These are phyloP conservation scores for Parauchenoglanis punctatus DNA, from an alignment of 2,797 vertebrate species.

Conservation along the genomic window DNA sequence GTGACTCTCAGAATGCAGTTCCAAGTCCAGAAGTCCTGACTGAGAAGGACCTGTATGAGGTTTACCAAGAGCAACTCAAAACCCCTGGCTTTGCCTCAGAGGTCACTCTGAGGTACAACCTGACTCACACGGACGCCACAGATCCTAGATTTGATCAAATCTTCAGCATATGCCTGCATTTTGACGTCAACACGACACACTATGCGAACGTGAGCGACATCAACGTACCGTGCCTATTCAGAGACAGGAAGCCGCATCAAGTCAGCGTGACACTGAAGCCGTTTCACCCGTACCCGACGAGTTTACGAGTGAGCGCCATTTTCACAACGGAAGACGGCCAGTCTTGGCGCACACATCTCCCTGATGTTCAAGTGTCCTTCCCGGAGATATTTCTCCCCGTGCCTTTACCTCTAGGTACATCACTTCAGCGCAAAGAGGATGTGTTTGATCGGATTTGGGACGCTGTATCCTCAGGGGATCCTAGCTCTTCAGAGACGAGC, in stretches of 20 bases:
- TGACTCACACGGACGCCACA: slow-evolving; percentile 53
- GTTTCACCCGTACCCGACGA: slow-evolving; percentile 72
- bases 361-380: slow-evolving; percentile 75
- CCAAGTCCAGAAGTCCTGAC: background rate
- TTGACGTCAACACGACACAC: slow-evolving; percentile 69
- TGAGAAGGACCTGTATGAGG: slow-evolving; percentile 40
- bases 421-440: background rate
- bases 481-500: slow-evolving; percentile 63
- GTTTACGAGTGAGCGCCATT: slow-evolving; percentile 72
- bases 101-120: slow-evolving; percentile 68
- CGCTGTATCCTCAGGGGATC: slow-evolving; percentile 60
- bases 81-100: slow-evolving; percentile 64
- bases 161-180: slow-evolving; percentile 81
- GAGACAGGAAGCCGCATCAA: slow-evolving; percentile 59
- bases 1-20: background rate
- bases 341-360: slow-evolving; percentile 74
- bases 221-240: slow-evolving; percentile 77
- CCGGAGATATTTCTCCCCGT: slow-evolving; percentile 78
- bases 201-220: slow-evolving; percentile 75
- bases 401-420: slow-evolving; percentile 60
- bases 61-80: slow-evolving; percentile 70
- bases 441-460: slow-evolving; percentile 81
- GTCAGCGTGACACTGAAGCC: slow-evolving; percentile 77
- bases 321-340: slow-evolving; percentile 78
- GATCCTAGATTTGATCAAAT: slow-evolving; percentile 70